Evolutionary conservation across 2,113 vertebrate genomes (phyloP).

Genomic region (Apodemus sylvaticus): DNA sequence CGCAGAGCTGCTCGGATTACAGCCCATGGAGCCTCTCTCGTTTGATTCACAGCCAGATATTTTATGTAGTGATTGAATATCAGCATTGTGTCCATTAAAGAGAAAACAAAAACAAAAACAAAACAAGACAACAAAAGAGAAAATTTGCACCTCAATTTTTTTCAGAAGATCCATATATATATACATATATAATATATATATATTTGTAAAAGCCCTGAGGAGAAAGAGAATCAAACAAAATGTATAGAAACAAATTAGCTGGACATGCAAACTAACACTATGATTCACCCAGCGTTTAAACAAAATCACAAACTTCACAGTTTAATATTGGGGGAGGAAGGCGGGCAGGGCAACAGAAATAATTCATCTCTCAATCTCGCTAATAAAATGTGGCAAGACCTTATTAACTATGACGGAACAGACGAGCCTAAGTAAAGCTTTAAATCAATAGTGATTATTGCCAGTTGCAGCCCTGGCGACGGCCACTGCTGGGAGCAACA

Average conservation of each 20-base stretch:
- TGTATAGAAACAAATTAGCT: slow-evolving; percentile 91
- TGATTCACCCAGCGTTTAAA: slow-evolving; percentile 96
- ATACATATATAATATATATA: slow-evolving; percentile 48
- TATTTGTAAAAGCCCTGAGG: slow-evolving; percentile 96
- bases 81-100: slow-evolving; percentile 86
- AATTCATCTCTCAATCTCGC: slow-evolving; percentile 88
- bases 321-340: slow-evolving; percentile 89
- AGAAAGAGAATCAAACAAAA: slow-evolving; percentile 88
- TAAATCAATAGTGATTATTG: slow-evolving; percentile 95
- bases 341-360: slow-evolving; percentile 78
- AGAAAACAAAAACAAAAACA: slow-evolving; percentile 55
- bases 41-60: slow-evolving; percentile 94
- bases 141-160: slow-evolving; percentile 90
- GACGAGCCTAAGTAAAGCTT: slow-evolving; percentile 96
- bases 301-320: slow-evolving; percentile 96
- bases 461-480: slow-evolving; percentile 85
- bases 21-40: slow-evolving; percentile 54
- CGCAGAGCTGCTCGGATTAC: slow-evolving; percentile 62
- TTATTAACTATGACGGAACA: slow-evolving; percentile 87
- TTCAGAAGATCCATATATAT: slow-evolving; percentile 87
- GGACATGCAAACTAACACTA: slow-evolving; percentile 98
- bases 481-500: slow-evolving; percentile 79
- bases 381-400: slow-evolving; percentile 90
- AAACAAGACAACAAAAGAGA: slow-evolving; percentile 61
- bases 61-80: slow-evolving; percentile 97